Evolutionary conservation across 1,140 invertebrate species (phyloP).

Genomic region (Diplogasteroides magnus): DNA sequence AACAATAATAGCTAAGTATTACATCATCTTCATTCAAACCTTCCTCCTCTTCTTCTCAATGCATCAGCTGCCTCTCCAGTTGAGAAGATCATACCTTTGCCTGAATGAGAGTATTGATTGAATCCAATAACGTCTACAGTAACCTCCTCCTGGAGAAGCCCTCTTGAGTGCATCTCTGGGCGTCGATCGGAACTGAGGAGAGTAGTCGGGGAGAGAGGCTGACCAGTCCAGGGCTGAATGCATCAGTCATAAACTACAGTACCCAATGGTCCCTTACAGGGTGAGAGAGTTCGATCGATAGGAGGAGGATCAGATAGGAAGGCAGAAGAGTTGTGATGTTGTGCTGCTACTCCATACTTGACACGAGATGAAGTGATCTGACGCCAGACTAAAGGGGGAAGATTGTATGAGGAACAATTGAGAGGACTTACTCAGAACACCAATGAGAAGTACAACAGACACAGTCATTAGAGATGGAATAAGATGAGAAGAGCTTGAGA

Average conservation of each 20-base stretch:
- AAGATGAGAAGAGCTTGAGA: constrained; percentile 2
- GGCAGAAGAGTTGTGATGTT: background rate
- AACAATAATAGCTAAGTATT: too few relatives aligned
- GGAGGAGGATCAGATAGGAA: background rate
- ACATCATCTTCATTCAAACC: too few relatives aligned
- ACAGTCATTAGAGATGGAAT: constrained; percentile 12
- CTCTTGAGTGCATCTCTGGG: background rate
- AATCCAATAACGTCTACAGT: too few relatives aligned
- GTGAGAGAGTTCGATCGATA: background rate
- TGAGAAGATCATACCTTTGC: background rate
- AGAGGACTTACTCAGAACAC: background rate
- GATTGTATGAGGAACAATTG: background rate
- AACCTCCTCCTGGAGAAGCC: too few relatives aligned
- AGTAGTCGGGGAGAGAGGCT: background rate
- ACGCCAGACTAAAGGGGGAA: background rate
- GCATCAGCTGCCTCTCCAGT: background rate
- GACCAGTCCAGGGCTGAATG: background rate
- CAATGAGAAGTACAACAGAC: background rate
- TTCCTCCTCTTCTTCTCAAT: background rate
- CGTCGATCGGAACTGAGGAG: background rate
- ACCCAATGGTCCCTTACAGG: background rate
- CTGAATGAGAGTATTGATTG: too few relatives aligned
- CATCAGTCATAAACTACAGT: background rate
- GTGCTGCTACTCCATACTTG: background rate
- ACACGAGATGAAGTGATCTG: background rate